Conservation (phyloP, 2,797 vertebrate species). For the Pangasius djambal region DNA sequence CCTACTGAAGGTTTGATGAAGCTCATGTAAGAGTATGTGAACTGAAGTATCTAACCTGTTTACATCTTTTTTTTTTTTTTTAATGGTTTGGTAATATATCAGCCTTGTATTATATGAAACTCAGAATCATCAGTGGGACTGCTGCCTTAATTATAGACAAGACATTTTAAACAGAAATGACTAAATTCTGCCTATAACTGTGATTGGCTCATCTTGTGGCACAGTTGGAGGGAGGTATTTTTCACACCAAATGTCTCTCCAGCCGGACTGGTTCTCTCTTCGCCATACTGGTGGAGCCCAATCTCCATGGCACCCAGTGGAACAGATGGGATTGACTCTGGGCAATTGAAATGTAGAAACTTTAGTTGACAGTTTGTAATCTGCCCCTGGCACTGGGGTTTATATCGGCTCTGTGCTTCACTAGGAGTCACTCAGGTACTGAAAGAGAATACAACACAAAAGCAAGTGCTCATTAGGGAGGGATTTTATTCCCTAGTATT, state of each 20-base stretch:
- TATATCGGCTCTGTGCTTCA: constrained; percentile 39
- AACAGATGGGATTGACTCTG: constrained; percentile 55
- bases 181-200: constrained; percentile 41
- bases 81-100: not conserved
- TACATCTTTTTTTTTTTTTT: not conserved
- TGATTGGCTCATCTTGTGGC: constrained; percentile 49
- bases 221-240: constrained; percentile 55
- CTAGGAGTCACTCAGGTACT: constrained; percentile 56
- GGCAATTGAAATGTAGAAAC: constrained; percentile 55
- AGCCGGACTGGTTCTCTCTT: constrained; percentile 37
- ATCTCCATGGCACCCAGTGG: constrained; percentile 55
- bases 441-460: constrained; percentile 43
- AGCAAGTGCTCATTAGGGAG: constrained; percentile 45
- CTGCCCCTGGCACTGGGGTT: constrained; percentile 50
- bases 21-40: not conserved
- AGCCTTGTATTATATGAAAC: not conserved
- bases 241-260: constrained; percentile 52
- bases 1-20: not conserved
- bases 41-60: not conserved
- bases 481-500: constrained; percentile 48
- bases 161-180: constrained; percentile 42
- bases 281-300: constrained; percentile 39
- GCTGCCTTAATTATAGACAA: constrained; percentile 14
- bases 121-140: not conserved
- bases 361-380: constrained; percentile 52